Base-by-base conservation (phyloP, 1,140 invertebrate genomes). In the Solen grandis region DNA sequence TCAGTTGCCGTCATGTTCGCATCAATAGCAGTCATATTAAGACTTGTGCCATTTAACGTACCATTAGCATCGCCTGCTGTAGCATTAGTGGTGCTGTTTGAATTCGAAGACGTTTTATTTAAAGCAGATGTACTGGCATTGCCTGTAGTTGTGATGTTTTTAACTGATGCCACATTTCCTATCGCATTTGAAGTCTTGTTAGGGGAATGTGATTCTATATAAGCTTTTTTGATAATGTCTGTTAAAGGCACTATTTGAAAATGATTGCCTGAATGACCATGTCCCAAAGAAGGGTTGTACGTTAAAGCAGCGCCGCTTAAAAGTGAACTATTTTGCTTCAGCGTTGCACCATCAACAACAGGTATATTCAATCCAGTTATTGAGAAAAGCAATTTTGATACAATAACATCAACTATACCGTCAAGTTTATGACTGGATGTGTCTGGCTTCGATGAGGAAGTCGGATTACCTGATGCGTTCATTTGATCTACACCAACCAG, bases 301-400 rank as follows among this genome's bases (percentile, higher is more conserved):
- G 25, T 3, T 60, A 14, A 31, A 31, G 25, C 3, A 31, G 22
- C 27, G 3, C 35, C 29, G 16, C 2, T 31, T 27, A 31, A 60
- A 5, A 5, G 8, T 60, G 29, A 31, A 13, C 35, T 27, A 60
- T 60, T 25, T 4, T 13, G 35, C 25, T 38, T 4, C 25, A 66
- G 16, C 14, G 25, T 22, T 25, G 31, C 57, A 2, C 33, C 33
- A 27, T 52, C 19, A 16, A 52, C 38, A 57, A 54, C 46, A 25
- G 4, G 3, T 1, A 70, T 54, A 70, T 57, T 25, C 0, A 10
- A n/a, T 2, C 31, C 50, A 19, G 46, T 55, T 13, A 70, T 33
- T 36, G 31, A 55, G n/a, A 38, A 8, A 35, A 70, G 35, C 50
- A 70, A 57, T 36, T 57, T 35, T 31, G 68, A 50, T 8, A 70